Evolutionary conservation across 2,113 vertebrate species (phyloP), one percentile per base, ranked within the genome.

Genomic region (Tachysurus fulvidraco): DNA sequence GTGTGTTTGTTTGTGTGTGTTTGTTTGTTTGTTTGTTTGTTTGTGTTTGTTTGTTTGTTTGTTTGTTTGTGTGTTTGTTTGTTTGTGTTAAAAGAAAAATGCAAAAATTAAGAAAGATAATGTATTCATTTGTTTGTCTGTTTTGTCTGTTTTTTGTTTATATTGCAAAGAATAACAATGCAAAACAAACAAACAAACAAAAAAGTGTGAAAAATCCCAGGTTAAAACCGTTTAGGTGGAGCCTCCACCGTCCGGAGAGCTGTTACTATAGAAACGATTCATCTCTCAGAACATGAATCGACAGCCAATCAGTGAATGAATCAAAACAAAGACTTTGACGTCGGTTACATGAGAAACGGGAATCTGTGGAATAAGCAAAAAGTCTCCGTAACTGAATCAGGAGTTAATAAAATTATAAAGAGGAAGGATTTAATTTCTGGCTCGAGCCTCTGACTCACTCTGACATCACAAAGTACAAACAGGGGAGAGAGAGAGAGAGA

Each of bases 361-460:
- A 80, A 23, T 80, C 77, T 57, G 77, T 36, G 28, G 28, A 59
- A 36, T 21, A 80, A 12, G 54, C 28, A 11, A 21, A 80, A 80
- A 30, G 9, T 9, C 46, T 59, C n/a, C 50, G 17, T 30, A 17
- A 78, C 13, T 78, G n/a, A 54, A 80, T 59, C 77, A 57, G 19
- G 1, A 59, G 36, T 36, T 60, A 41, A 81, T 9, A 5, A 8
- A 13, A 25, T 78, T 16, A 54, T 36, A 21, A 81, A 44, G 21
- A 81, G 60, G 60, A 60, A 21, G 25, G 54, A 81, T 79, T 21
- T 79, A 17, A 78, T 80, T 80, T 80, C 77, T 59, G 28, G 50
- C 30, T 28, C 17, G 52, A 79, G 23, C 25, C 54, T 36, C 28
- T 17, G 28, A 79, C 8, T 21, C 17, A 14, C 78, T 25, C 55